Evolutionary conservation across 2,113 vertebrate genomes (phyloP).

Genomic region (Melanostigma gelatinosum): DNA sequence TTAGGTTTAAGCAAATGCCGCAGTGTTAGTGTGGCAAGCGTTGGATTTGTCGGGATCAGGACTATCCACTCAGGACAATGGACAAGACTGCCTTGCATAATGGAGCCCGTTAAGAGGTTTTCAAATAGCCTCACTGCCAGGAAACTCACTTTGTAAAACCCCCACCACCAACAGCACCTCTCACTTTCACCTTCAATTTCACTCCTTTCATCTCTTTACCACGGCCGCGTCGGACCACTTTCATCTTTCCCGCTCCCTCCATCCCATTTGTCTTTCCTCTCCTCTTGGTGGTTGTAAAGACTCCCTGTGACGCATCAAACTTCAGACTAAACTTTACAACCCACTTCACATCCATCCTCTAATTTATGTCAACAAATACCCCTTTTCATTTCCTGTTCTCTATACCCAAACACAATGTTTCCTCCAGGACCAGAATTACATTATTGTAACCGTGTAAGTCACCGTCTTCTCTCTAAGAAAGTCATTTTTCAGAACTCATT

Average conservation of each 20-base stretch:
- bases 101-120: conserved; percentile 65
- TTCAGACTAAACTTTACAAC: not conserved
- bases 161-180: not conserved
- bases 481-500: not conserved
- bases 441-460: conserved; percentile 40
- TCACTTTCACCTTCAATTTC: not conserved
- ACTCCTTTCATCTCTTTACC: not conserved
- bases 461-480: conserved; percentile 2
- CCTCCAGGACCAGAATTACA: conserved; percentile 20
- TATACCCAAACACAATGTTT: not conserved
- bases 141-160: conserved; percentile 58
- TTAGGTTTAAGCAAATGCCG: conserved; percentile 37
- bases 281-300: not conserved
- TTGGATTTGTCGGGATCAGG: conserved; percentile 52
- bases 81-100: conserved; percentile 60
- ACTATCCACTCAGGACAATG: conserved; percentile 43
- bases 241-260: not conserved
- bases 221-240: not conserved
- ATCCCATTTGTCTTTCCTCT: not conserved
- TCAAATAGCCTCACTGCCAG: conserved; percentile 46
- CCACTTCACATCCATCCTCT: not conserved
- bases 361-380: not conserved
- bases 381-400: not conserved
- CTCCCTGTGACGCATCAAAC: not conserved
- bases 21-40: conserved; percentile 33